A percentile compares a stretch with the other conserved stretches of the same genome.
Conservation (phyloP, 2,888 invertebrate species). For the Synergus itoensis region DNA sequence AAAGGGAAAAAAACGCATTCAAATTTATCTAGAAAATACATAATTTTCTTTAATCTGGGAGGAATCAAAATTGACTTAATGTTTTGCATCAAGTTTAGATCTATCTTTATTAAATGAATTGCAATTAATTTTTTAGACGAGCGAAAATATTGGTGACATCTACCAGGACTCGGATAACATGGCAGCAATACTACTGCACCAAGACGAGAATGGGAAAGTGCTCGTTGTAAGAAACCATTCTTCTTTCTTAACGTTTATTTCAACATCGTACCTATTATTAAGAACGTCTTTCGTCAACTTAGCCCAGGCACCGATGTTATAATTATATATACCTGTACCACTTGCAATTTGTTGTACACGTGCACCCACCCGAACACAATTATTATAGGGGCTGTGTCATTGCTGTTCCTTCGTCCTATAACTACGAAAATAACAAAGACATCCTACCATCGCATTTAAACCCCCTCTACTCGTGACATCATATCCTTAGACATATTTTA, state of each 20-base stretch:
- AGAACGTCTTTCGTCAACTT: slow-evolving; percentile 66
- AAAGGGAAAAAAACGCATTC: background rate
- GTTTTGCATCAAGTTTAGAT: background rate
- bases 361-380: slow-evolving; percentile 48
- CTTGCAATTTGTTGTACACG: slow-evolving; percentile 58
- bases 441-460: background rate
- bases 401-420: slow-evolving; percentile 3
- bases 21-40: background rate
- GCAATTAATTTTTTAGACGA: slow-evolving; percentile 71
- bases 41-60: background rate
- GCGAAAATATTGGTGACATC: slow-evolving; percentile 89
- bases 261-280: slow-evolving; percentile 65
- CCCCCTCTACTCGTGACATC: no score
- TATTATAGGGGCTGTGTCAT: slow-evolving; percentile 48
- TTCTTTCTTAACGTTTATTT: slow-evolving; percentile 64
- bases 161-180: slow-evolving; percentile 93
- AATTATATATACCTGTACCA: slow-evolving; percentile 64
- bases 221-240: slow-evolving; percentile 84
- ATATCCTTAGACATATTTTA: background rate
- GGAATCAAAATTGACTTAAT: no score
- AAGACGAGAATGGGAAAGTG: slow-evolving; percentile 89
- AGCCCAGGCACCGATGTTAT: slow-evolving; percentile 59
- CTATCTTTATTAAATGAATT: background rate
- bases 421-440: background rate
- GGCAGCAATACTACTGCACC: slow-evolving; percentile 91